Percentiles rank a stretch among this genome's conserved stretches.
Evolutionary conservation across 1,140 invertebrate species (phyloP).

Genomic region (Tribolium castaneum): DNA sequence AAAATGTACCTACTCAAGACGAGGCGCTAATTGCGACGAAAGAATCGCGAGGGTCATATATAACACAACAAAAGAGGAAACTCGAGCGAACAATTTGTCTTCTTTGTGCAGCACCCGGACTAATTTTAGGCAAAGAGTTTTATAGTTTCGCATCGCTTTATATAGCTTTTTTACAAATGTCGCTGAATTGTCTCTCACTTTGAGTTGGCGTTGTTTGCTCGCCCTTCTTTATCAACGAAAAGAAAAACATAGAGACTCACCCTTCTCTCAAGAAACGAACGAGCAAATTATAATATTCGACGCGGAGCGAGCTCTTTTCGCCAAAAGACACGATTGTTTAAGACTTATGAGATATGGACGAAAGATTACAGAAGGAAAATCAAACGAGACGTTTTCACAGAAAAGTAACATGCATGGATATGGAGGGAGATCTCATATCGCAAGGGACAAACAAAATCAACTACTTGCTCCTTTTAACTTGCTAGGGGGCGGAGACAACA

Average conservation of each 20-base stretch:
- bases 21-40: constrained; percentile 59
- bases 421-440: neutral
- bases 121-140: constrained; percentile 58
- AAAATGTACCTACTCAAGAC: constrained; percentile 62
- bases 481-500: too few species aligned
- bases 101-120: constrained; percentile 54
- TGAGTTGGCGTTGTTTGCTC: constrained; percentile 53
- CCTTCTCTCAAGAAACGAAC: constrained; percentile 23
- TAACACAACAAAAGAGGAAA: constrained; percentile 54
- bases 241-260: constrained; percentile 44
- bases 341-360: constrained; percentile 42
- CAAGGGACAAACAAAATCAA: neutral
- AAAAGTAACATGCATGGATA: neutral
- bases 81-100: constrained; percentile 56
- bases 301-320: neutral
- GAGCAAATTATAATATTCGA: constrained; percentile 50
- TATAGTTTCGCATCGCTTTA: constrained; percentile 56
- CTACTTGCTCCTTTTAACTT: too few species aligned
- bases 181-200: constrained; percentile 53
- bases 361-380: constrained; percentile 39
- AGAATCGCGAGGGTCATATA: constrained; percentile 52
- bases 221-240: constrained; percentile 47
- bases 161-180: constrained; percentile 56
- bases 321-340: constrained; percentile 33
- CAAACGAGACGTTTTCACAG: neutral